Base-by-base conservation (phyloP, 2,797 vertebrate genomes). In the Onychomys torridus region DNA sequence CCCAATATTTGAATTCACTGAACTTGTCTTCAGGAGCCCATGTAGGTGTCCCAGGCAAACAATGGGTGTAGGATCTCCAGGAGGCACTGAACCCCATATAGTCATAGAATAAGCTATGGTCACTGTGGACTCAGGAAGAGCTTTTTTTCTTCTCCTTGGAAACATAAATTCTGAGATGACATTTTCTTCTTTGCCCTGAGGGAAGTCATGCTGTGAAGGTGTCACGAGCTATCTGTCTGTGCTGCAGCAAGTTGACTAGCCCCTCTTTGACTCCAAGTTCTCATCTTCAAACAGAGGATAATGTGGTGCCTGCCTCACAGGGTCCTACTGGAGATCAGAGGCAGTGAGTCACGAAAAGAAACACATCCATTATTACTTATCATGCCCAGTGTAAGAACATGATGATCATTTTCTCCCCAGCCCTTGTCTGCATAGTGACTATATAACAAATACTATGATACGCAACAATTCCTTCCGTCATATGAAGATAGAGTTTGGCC, bases 121-220 rank as follows among this genome's bases (percentile, higher is more conserved):
- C 77, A 71, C 43, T 46, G 67, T 29, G 82, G 61, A 94, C 32
- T 40, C 59, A 67, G 59, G 34, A 90, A 90, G 52, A 88, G 32
- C 14, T 34, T 84, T 94, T 94, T 96, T 77, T 92, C 12, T 95
- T 92, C 43, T 67, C 29, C 10, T 23, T 61, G 59, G 87, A 91
- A 37, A 75, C 67, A 96, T 57, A 95, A 65, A 63, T 71, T 34
- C 73, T 61, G 79, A 71, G 57, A 34, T 25, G 84, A 91, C 75
- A 69, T 25, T 57, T 95, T 93, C 65, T 63, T 69, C 83, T 84
- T 71, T 90, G 27, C 27, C 55, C 90, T 12, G 27, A 75, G 29
- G 78, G 13, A 9, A 23, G 27, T 71, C 55, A 17, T 63, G 19
- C 91, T 73, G 13, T n/a, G 63, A 92, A 84, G 55, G n/a, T 82